Conservation (phyloP, 2,888 invertebrate species). For the Diplolepis rosae region DNA sequence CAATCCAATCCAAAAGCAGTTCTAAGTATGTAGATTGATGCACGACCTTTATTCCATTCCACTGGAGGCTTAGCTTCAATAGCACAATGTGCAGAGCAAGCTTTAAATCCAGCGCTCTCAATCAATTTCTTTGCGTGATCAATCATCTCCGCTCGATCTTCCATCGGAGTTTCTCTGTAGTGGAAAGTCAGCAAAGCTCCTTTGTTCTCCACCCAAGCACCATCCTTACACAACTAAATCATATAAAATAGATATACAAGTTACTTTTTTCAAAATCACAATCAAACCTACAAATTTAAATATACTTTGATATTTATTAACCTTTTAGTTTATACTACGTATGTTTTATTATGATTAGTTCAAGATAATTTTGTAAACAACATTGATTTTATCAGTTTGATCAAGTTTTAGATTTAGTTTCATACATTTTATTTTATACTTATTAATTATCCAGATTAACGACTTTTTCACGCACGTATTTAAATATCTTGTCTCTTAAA, state of each 20-base stretch:
- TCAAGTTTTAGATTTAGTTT: too few relatives aligned
- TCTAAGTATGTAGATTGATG: constrained; percentile 91
- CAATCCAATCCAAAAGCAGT: constrained; percentile 94
- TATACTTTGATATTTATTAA: too few relatives aligned
- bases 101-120: constrained; percentile 84
- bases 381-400: too few relatives aligned
- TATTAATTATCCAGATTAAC: too few relatives aligned
- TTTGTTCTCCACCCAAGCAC: constrained; percentile 95
- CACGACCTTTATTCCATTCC: constrained; percentile 93
- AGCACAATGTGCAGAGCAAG: constrained; percentile 88
- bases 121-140: constrained; percentile 84
- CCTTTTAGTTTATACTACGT: too few relatives aligned
- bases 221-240: constrained; percentile 84
- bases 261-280: too few relatives aligned
- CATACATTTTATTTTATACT: too few relatives aligned
- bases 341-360: too few relatives aligned
- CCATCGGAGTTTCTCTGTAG: constrained; percentile 86
- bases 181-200: constrained; percentile 91
- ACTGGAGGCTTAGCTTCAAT: constrained; percentile 94
- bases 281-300: too few relatives aligned
- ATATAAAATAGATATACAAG: background rate
- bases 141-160: constrained; percentile 81
- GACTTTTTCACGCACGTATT: too few relatives aligned
- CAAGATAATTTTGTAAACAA: too few relatives aligned
- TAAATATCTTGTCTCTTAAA: background rate